phyloP scores from a whole-genome alignment of 2,888 invertebrate species.

The Luperina testacea region DNA sequence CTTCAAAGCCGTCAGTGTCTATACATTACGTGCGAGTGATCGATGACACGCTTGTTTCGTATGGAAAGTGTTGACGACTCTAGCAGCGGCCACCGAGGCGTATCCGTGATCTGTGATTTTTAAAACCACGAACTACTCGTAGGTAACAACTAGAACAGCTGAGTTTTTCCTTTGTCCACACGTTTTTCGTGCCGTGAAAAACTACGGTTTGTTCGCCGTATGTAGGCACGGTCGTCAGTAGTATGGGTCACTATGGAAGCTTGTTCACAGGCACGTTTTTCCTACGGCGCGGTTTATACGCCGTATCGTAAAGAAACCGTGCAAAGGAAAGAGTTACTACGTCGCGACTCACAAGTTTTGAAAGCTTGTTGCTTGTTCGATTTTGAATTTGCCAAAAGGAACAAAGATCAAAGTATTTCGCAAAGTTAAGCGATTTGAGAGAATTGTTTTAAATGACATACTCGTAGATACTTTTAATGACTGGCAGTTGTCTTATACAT shows the following conservation, averaged over 20 bases:
- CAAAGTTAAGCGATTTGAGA: neutral
- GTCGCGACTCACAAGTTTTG: slow-evolving; percentile 19
- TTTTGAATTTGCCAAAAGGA: slow-evolving; percentile 2
- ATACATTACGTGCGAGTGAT: too few species aligned
- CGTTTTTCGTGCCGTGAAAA: neutral
- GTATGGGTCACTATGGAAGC: neutral
- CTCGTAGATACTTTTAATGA: neutral
- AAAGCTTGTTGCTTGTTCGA: slow-evolving; percentile 3
- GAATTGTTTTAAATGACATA: neutral
- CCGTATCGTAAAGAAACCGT: neutral
- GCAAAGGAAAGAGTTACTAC: neutral
- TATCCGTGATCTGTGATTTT: too few species aligned
- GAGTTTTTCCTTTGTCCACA: neutral
- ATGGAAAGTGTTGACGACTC: too few species aligned
- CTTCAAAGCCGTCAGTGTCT: too few species aligned
- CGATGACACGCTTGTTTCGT: too few species aligned
- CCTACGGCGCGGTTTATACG: neutral
- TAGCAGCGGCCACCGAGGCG: too few species aligned
- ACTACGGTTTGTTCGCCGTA: neutral
- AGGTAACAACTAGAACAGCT: too few species aligned
- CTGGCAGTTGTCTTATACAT: neutral
- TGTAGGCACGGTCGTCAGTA: neutral
- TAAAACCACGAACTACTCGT: too few species aligned
- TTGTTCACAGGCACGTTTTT: neutral
- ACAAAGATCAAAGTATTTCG: slow-evolving; percentile 14